Evolutionary conservation across 2,888 invertebrate genomes (phyloP), one percentile per base, ranked within the genome.

Genomic region (Trichogramma evanescens): DNA sequence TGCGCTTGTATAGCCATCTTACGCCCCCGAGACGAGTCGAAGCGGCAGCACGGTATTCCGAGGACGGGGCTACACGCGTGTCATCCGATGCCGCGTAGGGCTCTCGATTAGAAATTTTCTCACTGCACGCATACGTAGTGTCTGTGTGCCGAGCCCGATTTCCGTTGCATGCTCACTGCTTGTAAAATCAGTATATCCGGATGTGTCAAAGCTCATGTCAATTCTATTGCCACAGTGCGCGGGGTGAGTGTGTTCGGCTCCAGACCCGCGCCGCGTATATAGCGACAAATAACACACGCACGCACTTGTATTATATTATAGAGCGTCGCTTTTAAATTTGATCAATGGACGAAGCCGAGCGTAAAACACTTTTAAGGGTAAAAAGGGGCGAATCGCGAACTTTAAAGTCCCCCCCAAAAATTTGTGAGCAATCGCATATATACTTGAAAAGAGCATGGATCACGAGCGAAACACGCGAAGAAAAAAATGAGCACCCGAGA

Each of bases 121-220:
- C 76, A 71, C 70, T 50, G 50, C 67, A 73, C 26, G 26, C 26
- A 26, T 26, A 26, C 26, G 26, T 2, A 26, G 26, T 26, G 26
- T 26, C 26, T 26, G 26, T 26, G 26, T 26, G 26, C 26, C 26
- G 72, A 74, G 74, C 75, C 72, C 72, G 75, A 72, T 77, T 76
- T 76, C 77, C 75, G 48, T 13, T 10, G n/a, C 7, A 66, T 75
- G 74, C 72, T 76, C 73, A 75, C 74, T 75, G 76, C 70, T 76
- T 77, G 75, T 76, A 76, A 76, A 77, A 76, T 77, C 77, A 72
- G 75, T 69, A 75, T 72, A 75, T 77, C 77, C 77, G 77, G 77
- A 26, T 26, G 71, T 76, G 77, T 77, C 76, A 76, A 74, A 74
- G 76, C 72, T 72, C 69, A 72, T 75, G 74, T 75, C 76, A 74